Conservation (phyloP, 2,888 invertebrate genomes). For the Selenia dentaria region DNA sequence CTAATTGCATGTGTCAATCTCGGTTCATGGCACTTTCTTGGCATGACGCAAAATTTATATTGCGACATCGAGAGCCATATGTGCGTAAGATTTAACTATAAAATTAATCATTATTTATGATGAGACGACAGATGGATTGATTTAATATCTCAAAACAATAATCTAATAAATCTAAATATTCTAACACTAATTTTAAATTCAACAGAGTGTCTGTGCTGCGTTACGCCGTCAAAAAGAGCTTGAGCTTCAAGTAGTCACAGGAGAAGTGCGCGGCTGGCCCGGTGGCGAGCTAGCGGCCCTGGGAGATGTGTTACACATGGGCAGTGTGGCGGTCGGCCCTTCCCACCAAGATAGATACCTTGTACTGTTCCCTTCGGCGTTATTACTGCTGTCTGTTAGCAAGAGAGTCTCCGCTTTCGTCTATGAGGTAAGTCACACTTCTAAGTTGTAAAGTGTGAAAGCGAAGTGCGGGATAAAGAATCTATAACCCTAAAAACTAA, state of each 20-base stretch:
- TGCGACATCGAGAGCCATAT: slow-evolving; percentile 1
- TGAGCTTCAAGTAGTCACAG: slow-evolving; percentile 97
- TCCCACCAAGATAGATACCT: slow-evolving; percentile 96
- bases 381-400: slow-evolving; percentile 96
- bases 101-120: too few species aligned
- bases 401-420: slow-evolving; percentile 97
- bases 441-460: neutral
- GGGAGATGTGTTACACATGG: slow-evolving; percentile 96
- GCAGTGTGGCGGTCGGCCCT: slow-evolving; percentile 94
- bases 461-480: too few species aligned
- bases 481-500: too few species aligned
- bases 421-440: slow-evolving; percentile 89
- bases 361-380: slow-evolving; percentile 94
- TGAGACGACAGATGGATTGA: too few species aligned
- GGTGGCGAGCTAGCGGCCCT: slow-evolving; percentile 86
- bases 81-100: slow-evolving; percentile 5
- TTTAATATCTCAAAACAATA: too few species aligned
- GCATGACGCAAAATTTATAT: slow-evolving; percentile 9
- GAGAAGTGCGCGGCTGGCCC: slow-evolving; percentile 98
- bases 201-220: slow-evolving; percentile 93
- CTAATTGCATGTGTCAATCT: too few species aligned
- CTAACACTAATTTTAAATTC: too few species aligned
- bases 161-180: too few species aligned
- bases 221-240: slow-evolving; percentile 97
- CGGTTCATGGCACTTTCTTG: too few species aligned